phyloP scores from a whole-genome alignment of 2,113 vertebrate genomes.

The Cebidichthys violaceus region DNA sequence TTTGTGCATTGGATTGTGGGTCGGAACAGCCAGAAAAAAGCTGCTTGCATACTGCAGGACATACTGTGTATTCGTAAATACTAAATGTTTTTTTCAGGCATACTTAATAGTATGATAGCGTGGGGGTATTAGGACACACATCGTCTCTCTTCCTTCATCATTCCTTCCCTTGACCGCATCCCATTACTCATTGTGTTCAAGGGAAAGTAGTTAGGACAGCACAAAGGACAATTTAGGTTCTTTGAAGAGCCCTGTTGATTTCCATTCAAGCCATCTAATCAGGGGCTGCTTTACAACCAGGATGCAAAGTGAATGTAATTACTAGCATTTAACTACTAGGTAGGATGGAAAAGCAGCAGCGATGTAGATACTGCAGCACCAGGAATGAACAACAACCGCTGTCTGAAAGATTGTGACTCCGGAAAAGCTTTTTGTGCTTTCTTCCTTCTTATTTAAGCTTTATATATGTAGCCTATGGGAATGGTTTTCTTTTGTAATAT shows the following conservation, averaged over 20 bases:
- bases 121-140: background rate
- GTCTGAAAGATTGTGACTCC: background rate
- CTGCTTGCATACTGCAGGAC: background rate
- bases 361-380: background rate
- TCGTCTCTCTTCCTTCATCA: background rate
- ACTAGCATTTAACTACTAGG: conserved; percentile 57
- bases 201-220: conserved; percentile 31
- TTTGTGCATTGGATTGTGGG: background rate
- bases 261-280: conserved; percentile 61
- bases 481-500: no score
- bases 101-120: no score
- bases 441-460: background rate
- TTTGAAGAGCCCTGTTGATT: conserved; percentile 62
- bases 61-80: background rate
- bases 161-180: background rate
- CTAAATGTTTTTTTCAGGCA: background rate
- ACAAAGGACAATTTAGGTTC: conserved; percentile 46
- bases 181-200: conserved; percentile 20
- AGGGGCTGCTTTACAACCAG: conserved; percentile 58
- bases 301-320: conserved; percentile 70
- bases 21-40: background rate
- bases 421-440: background rate
- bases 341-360: conserved; percentile 16
- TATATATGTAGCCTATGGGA: background rate
- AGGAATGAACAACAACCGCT: background rate